A percentile compares a stretch with the other conserved stretches of the same genome.
phyloP scores from a whole-genome alignment of 1,140 invertebrate genomes.

The Monochamus saltuarius region DNA sequence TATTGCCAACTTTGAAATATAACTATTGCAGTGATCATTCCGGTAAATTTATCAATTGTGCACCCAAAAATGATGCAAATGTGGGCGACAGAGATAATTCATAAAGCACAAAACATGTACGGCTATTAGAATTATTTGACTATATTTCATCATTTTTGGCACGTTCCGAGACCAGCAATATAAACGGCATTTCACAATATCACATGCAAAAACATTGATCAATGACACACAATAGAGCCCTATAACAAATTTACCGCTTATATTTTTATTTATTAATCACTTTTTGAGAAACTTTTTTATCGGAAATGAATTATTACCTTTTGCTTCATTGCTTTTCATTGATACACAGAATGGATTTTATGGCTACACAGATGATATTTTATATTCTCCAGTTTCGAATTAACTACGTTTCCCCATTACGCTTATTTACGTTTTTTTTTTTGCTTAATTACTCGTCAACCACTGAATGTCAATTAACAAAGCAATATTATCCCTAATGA shows the following conservation, averaged over 20 bases:
- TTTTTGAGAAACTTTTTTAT: constrained; percentile 20
- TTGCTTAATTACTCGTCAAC: too few species aligned
- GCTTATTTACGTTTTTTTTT: too few species aligned
- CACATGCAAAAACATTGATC: constrained; percentile 40
- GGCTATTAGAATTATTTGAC: constrained; percentile 35
- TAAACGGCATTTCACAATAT: constrained; percentile 34
- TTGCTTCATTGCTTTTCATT: constrained; percentile 19
- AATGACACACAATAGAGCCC: constrained; percentile 34
- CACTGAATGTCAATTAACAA: too few species aligned
- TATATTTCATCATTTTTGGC: constrained; percentile 36
- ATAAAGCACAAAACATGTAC: constrained; percentile 20
- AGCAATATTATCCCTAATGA: too few species aligned
- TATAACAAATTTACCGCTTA: constrained; percentile 23
- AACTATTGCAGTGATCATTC: too few species aligned
- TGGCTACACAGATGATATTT: too few species aligned
- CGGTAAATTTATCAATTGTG: too few species aligned
- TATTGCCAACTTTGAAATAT: too few species aligned
- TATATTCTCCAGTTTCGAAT: too few species aligned
- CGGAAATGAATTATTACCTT: constrained; percentile 16
- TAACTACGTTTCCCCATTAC: too few species aligned
- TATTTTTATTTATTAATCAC: constrained; percentile 25
- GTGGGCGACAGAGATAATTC: too few species aligned
- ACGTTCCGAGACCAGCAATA: constrained; percentile 28
- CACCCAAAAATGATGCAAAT: too few species aligned
- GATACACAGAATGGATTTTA: constrained; percentile 1